These are phyloP conservation scores for Lithobates pipiens DNA, from an alignment of 2,797 vertebrate species.

Conservation along the genomic window DNA sequence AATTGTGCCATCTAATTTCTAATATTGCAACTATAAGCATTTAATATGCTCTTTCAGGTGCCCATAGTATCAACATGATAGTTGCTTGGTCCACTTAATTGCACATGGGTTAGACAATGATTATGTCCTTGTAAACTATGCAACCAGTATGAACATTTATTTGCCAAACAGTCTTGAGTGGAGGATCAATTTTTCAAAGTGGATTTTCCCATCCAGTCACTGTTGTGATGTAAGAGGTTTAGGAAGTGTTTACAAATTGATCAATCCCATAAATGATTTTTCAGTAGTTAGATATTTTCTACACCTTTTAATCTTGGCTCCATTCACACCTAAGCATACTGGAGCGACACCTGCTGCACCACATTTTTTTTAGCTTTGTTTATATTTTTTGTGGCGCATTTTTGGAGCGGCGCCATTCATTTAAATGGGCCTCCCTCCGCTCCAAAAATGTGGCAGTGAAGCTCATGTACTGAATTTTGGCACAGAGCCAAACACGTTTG, in stretches of 20 bases:
- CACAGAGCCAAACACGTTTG: no score
- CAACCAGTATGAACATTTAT: not conserved
- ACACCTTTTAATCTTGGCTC: not conserved
- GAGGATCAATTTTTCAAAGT: not conserved
- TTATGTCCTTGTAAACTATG: not conserved
- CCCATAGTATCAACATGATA: not conserved
- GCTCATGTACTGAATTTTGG: no score
- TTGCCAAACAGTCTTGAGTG: not conserved
- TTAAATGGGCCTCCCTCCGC: no score
- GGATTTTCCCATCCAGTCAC: no score
- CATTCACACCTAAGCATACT: no score
- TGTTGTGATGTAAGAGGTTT: no score
- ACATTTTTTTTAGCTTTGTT: no score
- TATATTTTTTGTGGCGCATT: no score
- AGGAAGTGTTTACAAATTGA: not conserved
- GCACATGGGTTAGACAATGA: not conserved
- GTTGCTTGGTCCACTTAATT: not conserved
- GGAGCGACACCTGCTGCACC: no score
- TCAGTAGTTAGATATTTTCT: no score
- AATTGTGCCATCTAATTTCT: not conserved
- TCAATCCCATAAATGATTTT: not conserved
- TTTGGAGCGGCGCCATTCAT: no score
- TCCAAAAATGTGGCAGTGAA: no score
- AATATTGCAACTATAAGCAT: not conserved
- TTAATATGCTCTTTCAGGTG: not conserved